phyloP scores from a whole-genome alignment of 2,888 invertebrate species.

The Auanema freiburgensis region DNA sequence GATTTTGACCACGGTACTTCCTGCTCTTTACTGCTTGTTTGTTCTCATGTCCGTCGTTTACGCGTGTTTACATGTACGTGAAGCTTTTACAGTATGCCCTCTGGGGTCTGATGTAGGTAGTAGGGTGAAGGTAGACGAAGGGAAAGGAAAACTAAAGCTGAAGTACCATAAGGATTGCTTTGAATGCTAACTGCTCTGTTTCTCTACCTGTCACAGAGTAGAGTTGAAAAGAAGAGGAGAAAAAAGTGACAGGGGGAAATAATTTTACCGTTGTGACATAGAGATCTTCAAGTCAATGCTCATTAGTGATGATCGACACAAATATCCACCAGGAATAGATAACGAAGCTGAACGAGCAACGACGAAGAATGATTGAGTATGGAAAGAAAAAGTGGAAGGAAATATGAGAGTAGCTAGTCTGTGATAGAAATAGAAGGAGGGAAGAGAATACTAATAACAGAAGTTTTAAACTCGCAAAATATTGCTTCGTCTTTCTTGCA shows the following conservation, averaged over 20 bases:
- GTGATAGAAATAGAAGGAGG: conserved; percentile 5
- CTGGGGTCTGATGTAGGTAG: no score
- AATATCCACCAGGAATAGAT: conserved; percentile 26
- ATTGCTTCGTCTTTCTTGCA: no score
- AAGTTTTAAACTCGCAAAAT: no score
- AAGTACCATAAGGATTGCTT: conserved; percentile 1
- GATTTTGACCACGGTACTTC: no score
- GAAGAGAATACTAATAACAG: neutral
- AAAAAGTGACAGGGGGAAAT: conserved; percentile 1
- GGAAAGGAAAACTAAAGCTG: neutral
- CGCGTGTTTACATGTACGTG: no score
- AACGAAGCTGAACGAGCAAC: conserved; percentile 12
- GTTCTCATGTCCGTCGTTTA: no score
- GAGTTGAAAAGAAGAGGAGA: conserved; percentile 1
- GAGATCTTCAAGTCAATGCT: conserved; percentile 4
- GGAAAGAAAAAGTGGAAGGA: neutral
- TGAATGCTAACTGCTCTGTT: neutral
- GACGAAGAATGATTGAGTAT: conserved; percentile 21
- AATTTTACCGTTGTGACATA: no score
- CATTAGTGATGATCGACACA: conserved; percentile 29
- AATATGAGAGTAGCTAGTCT: conserved; percentile 1
- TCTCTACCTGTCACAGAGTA: neutral
- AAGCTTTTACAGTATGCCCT: no score
- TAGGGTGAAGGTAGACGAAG: neutral
- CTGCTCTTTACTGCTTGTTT: no score